Base-by-base conservation (phyloP, 2,113 vertebrate species). In the Balaeniceps rex region DNA sequence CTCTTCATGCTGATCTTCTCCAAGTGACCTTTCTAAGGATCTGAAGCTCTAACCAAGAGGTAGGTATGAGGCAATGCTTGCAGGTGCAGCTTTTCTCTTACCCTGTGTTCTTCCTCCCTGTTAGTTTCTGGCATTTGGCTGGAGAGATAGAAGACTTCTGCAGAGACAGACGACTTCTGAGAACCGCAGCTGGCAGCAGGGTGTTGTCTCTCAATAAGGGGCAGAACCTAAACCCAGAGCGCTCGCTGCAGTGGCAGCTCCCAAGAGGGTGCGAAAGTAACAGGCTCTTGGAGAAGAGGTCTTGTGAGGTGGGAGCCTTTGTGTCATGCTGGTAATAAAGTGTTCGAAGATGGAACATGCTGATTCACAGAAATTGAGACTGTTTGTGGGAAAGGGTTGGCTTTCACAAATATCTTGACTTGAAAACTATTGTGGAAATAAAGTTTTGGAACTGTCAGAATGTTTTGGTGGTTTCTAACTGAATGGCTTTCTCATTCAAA, bases 341-440 rank as follows among this genome's bases (percentile, higher is more conserved):
- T 57, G 82, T 92, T 92, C 52, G 36, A 76, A 87, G 92, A 52
- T 3, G 16, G 93, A 92, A 96, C 69, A 92, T 91, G 94, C 91
- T 94, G 93, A 96, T 91, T 97, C 91, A 94, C 74, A 72, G 94
- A 95, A 96, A 93, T 13, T 85, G 88, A 95, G 91, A 40, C 89
- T 49, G 65, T 83, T 93, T 93, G 90, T 96, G 93, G 96, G 96
- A 95, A 97, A 81, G 55, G 31, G 26, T 25, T 97, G 96, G 94
- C 92, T 94, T 95, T 93, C 64, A 88, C 68, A 83, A 92, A 34
- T 87, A 70, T 80, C 78, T 90, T 74, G 90, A 94, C 85, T 94
- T 92, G 90, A 96, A 95, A 95, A 86, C 40, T 91, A 44, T 46
- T 93, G 82, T 90, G 92, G 90, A 97, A 95, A 93, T 44, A 87